Conservation (phyloP, 2,888 invertebrate genomes). For the Conchocele bisecta region DNA sequence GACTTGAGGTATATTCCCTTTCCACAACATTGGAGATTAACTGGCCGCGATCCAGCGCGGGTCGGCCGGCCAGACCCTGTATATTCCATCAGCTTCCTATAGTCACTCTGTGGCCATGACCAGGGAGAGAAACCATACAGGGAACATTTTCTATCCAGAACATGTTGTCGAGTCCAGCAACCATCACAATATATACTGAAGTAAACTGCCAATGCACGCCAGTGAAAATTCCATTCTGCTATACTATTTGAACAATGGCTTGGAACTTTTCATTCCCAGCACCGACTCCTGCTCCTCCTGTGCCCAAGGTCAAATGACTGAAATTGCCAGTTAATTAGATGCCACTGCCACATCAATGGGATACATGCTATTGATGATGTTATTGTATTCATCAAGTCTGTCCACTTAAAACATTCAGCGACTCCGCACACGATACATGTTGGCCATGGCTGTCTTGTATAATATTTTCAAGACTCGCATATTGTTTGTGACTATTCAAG, state of each 20-base stretch:
- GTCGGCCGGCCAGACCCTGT: slow-evolving; percentile 60
- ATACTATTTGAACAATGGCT: too few species aligned
- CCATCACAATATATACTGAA: too few species aligned
- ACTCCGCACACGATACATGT: too few species aligned
- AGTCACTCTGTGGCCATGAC: slow-evolving; percentile 66
- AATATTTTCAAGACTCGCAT: too few species aligned
- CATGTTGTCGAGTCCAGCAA: background rate
- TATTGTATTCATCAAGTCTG: too few species aligned
- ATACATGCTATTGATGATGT: too few species aligned
- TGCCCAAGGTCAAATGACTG: too few species aligned
- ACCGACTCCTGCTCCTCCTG: background rate
- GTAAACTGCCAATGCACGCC: background rate
- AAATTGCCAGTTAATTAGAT: too few species aligned
- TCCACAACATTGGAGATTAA: slow-evolving; percentile 74
- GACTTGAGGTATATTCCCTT: slow-evolving; percentile 70
- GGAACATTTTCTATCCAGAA: slow-evolving; percentile 54
- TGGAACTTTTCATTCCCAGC: background rate
- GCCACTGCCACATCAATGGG: too few species aligned
- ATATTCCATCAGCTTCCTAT: slow-evolving; percentile 72
- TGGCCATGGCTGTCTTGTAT: too few species aligned
- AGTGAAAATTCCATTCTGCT: background rate
- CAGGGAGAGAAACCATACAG: slow-evolving; percentile 76
- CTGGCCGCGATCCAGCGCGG: slow-evolving; percentile 53
- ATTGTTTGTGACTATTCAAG: too few species aligned
- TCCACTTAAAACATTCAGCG: too few species aligned